Base-by-base conservation (phyloP, 2,797 vertebrate genomes). In the Gymnodraco acuticeps region DNA sequence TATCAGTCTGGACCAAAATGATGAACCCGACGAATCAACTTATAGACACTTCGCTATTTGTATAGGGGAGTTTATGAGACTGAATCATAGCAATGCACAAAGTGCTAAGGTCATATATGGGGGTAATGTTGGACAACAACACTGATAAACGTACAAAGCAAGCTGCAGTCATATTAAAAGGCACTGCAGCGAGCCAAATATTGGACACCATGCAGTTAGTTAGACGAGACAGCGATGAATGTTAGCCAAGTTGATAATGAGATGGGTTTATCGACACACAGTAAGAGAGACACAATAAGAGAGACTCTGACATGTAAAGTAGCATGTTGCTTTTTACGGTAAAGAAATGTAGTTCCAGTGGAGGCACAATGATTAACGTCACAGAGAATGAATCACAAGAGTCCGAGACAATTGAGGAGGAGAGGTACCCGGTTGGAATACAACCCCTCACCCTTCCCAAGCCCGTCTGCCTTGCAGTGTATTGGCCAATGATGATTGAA, bases 191-290 rank as follows among this genome's bases (percentile, higher is more conserved):
- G 55, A 64, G 58, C 75, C 75, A 70, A 66, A 59, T 7, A 47
- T 41, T 60, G 66, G 60, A 51, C 79, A 73, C 78, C 90, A 90
- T 92, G 92, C 91, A 78, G 79, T 91, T 88, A 92, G 82, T 84
- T 46, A 58, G 55, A 85, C 53, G 3, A 78, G 74, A 78, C 84
- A 75, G 58, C 47, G 55, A 85, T 85, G 84, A 80, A 82, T 75
- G 84, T 88, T 86, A 90, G 87, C 53, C 7, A 7, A 63, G 55
- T 70, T 58, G 62, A 88, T 77, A 75, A 73, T 73, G 77, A 47
- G 42, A 87, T 82, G 78, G 41, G 47, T 64, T 80, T 16, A 77
- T 38, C 69, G 77, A 85, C 70, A 83, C 77, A 77, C 65, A 72
- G 48, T 71, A 60, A 50, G 53, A 79, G 51, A 72, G 64, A 78